phyloP scores from a whole-genome alignment of 2,113 vertebrate species.

The Forbesichthys papilliferus region DNA sequence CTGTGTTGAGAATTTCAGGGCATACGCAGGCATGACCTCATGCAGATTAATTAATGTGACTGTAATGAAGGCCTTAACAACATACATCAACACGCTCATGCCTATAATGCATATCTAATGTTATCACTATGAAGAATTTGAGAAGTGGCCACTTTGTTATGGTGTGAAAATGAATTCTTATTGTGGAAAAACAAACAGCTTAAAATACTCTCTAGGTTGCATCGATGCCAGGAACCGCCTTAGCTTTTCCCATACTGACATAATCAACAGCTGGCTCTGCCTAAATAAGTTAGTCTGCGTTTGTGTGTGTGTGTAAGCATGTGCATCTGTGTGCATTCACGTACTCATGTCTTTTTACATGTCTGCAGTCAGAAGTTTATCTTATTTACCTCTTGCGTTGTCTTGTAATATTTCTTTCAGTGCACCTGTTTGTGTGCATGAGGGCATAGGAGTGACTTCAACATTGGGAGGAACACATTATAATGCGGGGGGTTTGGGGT shows the following conservation, averaged over 20 bases:
- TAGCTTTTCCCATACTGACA: constrained; percentile 33
- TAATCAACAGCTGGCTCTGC: constrained; percentile 54
- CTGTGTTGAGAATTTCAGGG: not conserved
- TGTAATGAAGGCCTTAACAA: not conserved
- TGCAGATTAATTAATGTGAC: not conserved
- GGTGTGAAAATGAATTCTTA: constrained; percentile 42
- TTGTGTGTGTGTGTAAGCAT: constrained; percentile 26
- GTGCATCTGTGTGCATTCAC: constrained; percentile 23
- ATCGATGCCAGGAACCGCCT: constrained; percentile 34
- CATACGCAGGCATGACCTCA: constrained; percentile 7
- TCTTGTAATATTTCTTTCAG: not conserved
- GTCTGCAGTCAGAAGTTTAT: not conserved
- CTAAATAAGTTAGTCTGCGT: constrained; percentile 7
- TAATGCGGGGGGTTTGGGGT: too few relatives aligned
- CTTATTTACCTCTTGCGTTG: too few relatives aligned
- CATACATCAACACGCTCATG: too few relatives aligned
- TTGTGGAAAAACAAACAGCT: constrained; percentile 20
- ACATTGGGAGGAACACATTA: too few relatives aligned
- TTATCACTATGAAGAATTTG: constrained; percentile 21
- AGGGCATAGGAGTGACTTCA: too few relatives aligned
- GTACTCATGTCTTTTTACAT: constrained; percentile 13
- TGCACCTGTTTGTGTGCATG: not conserved
- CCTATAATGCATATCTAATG: too few relatives aligned
- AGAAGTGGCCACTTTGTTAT: constrained; percentile 21
- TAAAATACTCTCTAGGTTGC: constrained; percentile 12